These are phyloP conservation scores for Mycogona germanica DNA, from an alignment of 2,888 invertebrate species.

Conservation along the genomic window DNA sequence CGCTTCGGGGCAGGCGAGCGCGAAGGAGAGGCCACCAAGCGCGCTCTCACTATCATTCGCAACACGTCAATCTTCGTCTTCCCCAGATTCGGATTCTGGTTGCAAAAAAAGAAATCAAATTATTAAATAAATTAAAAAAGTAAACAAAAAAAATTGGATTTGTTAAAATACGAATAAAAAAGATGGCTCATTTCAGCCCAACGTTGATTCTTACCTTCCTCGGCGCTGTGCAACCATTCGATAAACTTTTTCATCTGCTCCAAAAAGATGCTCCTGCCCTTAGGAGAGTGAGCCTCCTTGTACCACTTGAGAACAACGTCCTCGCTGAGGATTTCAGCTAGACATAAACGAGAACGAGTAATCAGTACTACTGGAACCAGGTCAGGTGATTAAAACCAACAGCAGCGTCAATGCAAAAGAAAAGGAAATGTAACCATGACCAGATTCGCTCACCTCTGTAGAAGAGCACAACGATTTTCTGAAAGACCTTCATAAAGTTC, in stretches of 20 bases:
- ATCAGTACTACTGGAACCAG: not conserved
- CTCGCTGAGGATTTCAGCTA: slow-evolving; percentile 84
- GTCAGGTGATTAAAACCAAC: not conserved
- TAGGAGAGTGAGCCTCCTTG: slow-evolving; percentile 80
- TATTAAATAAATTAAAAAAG: not conserved
- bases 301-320: slow-evolving; percentile 95
- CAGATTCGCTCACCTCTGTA: slow-evolving; percentile 60
- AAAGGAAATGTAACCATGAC: not conserved
- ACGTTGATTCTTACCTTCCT: slow-evolving; percentile 51
- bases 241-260: slow-evolving; percentile 97
- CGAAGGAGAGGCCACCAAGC: too few relatives aligned
- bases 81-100: slow-evolving; percentile 40
- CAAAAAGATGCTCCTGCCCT: slow-evolving; percentile 95
- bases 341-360: too few relatives aligned
- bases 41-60: not conserved
- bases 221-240: slow-evolving; percentile 94
- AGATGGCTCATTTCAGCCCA: not conserved
- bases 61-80: slow-evolving; percentile 33
- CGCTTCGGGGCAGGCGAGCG: too few relatives aligned
- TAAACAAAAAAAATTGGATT: not conserved
- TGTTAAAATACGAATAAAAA: too few relatives aligned
- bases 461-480: slow-evolving; percentile 89
- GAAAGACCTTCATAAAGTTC: slow-evolving; percentile 98
- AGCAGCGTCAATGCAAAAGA: too few relatives aligned
- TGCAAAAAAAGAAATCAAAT: slow-evolving; percentile 9